A percentile compares a stretch with the other conserved stretches of the same genome.
Conservation (phyloP, 2,113 vertebrate species). For the Onychostoma macrolepis region DNA sequence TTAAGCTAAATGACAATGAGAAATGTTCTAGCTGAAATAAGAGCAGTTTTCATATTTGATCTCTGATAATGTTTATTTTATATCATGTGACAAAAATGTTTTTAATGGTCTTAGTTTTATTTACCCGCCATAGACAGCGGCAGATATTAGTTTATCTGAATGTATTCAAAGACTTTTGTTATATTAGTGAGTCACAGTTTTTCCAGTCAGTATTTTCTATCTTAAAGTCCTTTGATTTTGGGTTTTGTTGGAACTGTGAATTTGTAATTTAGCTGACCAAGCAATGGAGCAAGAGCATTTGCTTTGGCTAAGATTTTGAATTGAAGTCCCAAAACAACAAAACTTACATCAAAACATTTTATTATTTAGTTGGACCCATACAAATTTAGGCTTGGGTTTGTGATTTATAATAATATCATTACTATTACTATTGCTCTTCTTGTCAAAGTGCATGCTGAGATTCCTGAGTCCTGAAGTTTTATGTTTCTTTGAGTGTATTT, state of each 20-base stretch:
- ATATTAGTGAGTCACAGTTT: not conserved
- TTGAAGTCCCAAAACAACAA: not conserved
- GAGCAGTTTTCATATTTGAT: not conserved
- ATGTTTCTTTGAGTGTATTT: not conserved
- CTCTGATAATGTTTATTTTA: not conserved
- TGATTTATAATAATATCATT: not conserved
- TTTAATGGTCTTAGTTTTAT: not conserved
- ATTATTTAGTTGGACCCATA: too few species aligned
- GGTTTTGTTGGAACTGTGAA: not conserved
- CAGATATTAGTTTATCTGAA: not conserved
- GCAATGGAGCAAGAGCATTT: not conserved
- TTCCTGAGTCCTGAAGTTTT: not conserved
- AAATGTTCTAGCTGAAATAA: not conserved
- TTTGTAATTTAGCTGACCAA: not conserved
- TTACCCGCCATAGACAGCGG: not conserved
- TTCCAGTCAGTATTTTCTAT: not conserved
- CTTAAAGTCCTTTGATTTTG: not conserved
- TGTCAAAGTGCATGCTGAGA: not conserved
- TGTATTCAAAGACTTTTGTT: not conserved
- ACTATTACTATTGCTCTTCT: not conserved
- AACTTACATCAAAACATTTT: not conserved
- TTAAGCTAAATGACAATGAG: not conserved
- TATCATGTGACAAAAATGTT: too few species aligned
- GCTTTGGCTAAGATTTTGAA: not conserved
- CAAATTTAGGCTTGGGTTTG: not conserved